phyloP scores from a whole-genome alignment of 2,797 vertebrate species.

The Melanotaenia boesemani region DNA sequence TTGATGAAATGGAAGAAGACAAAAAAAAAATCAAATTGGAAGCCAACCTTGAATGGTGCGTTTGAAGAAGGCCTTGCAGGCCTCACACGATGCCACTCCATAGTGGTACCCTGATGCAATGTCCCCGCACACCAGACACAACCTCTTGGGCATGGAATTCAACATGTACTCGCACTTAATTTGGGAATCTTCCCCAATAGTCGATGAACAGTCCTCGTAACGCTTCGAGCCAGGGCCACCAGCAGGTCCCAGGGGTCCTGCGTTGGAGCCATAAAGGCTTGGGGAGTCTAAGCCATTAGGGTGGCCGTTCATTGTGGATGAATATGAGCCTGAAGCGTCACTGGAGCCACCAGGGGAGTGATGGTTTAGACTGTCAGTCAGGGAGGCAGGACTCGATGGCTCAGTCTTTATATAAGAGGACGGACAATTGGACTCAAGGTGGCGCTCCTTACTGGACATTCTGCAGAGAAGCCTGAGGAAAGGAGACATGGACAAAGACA shows the following conservation, averaged over 20 bases:
- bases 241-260: constrained; percentile 90
- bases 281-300: constrained; percentile 99
- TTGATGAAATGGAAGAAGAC: neutral
- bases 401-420: constrained; percentile 99
- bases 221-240: constrained; percentile 92
- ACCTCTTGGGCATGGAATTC: constrained; percentile 99
- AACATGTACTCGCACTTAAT: constrained; percentile 99
- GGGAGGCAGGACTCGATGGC: constrained; percentile 98
- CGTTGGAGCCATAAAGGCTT: constrained; percentile 92
- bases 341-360: constrained; percentile 99
- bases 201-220: constrained; percentile 98
- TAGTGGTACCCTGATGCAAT: constrained; percentile 99
- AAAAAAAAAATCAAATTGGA: constrained; percentile 54
- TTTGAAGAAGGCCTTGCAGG: constrained; percentile 99
- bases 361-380: constrained; percentile 99
- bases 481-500: constrained; percentile 39
- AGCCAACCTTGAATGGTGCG: constrained; percentile 99
- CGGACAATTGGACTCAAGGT: constrained; percentile 99
- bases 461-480: constrained; percentile 97
- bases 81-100: constrained; percentile 97
- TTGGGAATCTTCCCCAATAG: constrained; percentile 97
- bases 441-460: constrained; percentile 99
- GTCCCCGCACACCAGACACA: constrained; percentile 98
- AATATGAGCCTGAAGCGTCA: constrained; percentile 99
- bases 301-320: constrained; percentile 99